Base-by-base conservation (phyloP, 2,888 invertebrate species). In the Drosophila nr. perissopoda region DNA sequence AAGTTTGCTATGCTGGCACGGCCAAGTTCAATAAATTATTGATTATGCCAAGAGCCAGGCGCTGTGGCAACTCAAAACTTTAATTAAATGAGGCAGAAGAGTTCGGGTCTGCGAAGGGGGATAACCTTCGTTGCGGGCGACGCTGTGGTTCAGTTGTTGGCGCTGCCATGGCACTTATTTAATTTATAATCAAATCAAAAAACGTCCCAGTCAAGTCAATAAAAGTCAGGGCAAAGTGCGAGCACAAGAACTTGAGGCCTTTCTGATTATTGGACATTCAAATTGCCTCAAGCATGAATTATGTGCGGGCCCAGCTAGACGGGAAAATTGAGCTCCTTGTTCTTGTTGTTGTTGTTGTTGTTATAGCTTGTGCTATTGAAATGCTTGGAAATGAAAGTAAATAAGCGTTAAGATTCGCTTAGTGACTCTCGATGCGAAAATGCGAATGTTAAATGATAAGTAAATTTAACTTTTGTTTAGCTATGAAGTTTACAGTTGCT, bases 281-380 rank as follows among this genome's bases (percentile, higher is more conserved):
- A 88, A 85, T 85, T 85, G 88, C 83, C 88, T 88, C 83, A 89
- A 89, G 85, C 85, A 82, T 85, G 90, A 85, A 85, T 85, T 88
- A 85, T 85, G 86, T 75, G 71, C 83, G 75, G 77, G 18, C 33
- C 73, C 65, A 78, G 70, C 80, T 76, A 64, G 76, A 73, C 40
- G 48, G 40, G 58, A 63, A 79, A 70, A 60, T 76, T 71, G 48
- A 25, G 38, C 21, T 34, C 38, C 40, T 54, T 61, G 51, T 61
- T 58, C 49, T 60, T 60, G 38, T 64, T 83, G 80, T 68, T 60
- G 57, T 29, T 64, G 53, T 57, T 62, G 56, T 56, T 56, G 72
- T 74, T 70, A 58, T 70, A 80, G 85, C 62, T 61, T 62, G 70
- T 49, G 33, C 66, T 69, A 74, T 88, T 70, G 69, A 87, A 87